Conservation (phyloP, 1,140 invertebrate genomes). For the Achatina immaculata region DNA sequence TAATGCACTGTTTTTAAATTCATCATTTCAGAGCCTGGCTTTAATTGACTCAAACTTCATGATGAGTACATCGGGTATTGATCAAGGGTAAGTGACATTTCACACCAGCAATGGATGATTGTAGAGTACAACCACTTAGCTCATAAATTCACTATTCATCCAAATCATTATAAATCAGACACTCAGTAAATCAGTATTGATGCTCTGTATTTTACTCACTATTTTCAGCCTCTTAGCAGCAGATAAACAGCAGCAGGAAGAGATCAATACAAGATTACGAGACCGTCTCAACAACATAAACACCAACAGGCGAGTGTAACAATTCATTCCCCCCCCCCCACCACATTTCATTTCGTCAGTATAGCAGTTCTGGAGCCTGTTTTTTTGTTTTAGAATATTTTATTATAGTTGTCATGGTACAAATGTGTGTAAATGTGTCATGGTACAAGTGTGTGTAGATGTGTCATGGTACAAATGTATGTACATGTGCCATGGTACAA, state of each 20-base stretch:
- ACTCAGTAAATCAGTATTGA: too few relatives aligned
- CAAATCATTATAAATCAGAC: too few relatives aligned
- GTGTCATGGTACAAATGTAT: too few relatives aligned
- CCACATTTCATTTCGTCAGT: not conserved
- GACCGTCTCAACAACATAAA: slow-evolving; percentile 52
- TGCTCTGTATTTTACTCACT: too few relatives aligned
- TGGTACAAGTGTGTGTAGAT: not conserved
- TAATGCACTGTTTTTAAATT: too few relatives aligned
- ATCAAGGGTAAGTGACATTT: slow-evolving; percentile 51
- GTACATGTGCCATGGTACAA: too few relatives aligned
- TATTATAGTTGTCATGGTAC: not conserved
- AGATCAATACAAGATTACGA: slow-evolving; percentile 57
- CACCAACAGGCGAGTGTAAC: slow-evolving; percentile 27
- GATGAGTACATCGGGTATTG: slow-evolving; percentile 51
- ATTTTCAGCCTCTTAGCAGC: slow-evolving; percentile 45
- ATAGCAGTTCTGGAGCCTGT: too few relatives aligned
- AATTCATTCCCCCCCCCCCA: slow-evolving; percentile 1
- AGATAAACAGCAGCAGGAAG: slow-evolving; percentile 52
- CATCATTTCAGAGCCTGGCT: slow-evolving; percentile 55
- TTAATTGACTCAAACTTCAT: slow-evolving; percentile 63
- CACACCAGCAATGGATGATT: too few relatives aligned
- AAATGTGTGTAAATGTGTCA: not conserved
- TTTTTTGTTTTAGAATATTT: too few relatives aligned
- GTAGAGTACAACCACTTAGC: too few relatives aligned
- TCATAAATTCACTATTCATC: too few relatives aligned